Evolutionary conservation across 2,113 vertebrate genomes (phyloP).

Genomic region (Aptenodytes patagonicus): DNA sequence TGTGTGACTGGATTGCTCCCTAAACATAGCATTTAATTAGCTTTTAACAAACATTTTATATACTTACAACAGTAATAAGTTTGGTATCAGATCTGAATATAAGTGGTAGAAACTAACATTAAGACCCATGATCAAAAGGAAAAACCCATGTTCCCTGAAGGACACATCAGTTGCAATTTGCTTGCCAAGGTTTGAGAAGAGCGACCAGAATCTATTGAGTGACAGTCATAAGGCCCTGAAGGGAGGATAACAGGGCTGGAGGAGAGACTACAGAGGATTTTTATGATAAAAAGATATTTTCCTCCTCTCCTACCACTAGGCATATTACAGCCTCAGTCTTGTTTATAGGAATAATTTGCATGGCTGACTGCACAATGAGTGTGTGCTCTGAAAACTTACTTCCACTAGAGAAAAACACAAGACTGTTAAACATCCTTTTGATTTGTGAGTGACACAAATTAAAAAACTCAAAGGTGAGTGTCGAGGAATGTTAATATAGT

Average conservation of each 20-base stretch:
- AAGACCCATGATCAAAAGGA: background rate
- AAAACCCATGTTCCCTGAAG: background rate
- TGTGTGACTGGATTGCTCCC: background rate
- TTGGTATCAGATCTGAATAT: background rate
- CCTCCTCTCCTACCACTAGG: background rate
- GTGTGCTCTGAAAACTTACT: background rate
- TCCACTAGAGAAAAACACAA: background rate
- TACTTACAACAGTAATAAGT: background rate
- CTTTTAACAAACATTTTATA: background rate
- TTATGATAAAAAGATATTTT: background rate
- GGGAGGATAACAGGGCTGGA: background rate
- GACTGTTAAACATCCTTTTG: background rate
- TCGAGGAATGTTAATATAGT: background rate
- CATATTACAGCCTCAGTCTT: background rate
- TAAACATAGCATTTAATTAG: background rate
- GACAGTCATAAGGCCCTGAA: background rate
- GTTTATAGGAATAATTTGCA: background rate
- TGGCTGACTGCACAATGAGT: background rate
- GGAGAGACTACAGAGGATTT: background rate
- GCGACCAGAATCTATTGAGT: background rate
- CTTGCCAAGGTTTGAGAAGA: background rate
- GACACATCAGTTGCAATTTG: background rate
- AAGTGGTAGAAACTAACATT: background rate
- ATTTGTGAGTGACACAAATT: background rate
- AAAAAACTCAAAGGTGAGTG: background rate